Conservation (phyloP, 2,888 invertebrate genomes). For the Halocaridina rubra region DNA sequence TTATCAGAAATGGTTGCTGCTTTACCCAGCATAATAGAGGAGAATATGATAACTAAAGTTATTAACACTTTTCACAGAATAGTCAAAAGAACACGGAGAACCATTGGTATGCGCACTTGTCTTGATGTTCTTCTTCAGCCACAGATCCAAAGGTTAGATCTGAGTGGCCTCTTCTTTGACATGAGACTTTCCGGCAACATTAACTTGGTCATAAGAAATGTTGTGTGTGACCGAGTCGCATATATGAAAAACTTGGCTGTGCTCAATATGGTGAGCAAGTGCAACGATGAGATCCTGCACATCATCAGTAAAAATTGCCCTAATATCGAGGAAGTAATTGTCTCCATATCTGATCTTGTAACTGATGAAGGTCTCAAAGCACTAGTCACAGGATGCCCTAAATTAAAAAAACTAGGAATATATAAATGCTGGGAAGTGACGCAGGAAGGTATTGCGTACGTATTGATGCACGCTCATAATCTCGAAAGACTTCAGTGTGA, state of each 20-base stretch:
- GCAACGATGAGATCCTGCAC: conserved; percentile 50
- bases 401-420: conserved; percentile 52
- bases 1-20: conserved; percentile 14
- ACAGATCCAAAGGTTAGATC: conserved; percentile 39
- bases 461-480: conserved; percentile 19
- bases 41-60: conserved; percentile 48
- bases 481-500: conserved; percentile 47
- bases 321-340: conserved; percentile 31
- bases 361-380: conserved; percentile 47
- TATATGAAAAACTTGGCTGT: conserved; percentile 49
- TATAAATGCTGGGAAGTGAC: conserved; percentile 59
- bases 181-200: conserved; percentile 54
- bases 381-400: conserved; percentile 38
- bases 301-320: conserved; percentile 44
- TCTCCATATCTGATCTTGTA: conserved; percentile 55
- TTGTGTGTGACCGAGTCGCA: conserved; percentile 18
- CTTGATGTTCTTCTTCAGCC: conserved; percentile 50
- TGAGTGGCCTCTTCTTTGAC: conserved; percentile 57
- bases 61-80: conserved; percentile 52
- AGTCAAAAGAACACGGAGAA: conserved; percentile 34
- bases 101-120: conserved; percentile 54
- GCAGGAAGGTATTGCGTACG: conserved; percentile 40
- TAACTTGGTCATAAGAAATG: conserved; percentile 31
- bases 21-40: conserved; percentile 40
- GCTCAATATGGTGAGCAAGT: conserved; percentile 58